Percentiles rank a stretch among this genome's conserved stretches.
phyloP scores from a whole-genome alignment of 1,140 invertebrate genomes.

The Temnothorax nylanderi region DNA sequence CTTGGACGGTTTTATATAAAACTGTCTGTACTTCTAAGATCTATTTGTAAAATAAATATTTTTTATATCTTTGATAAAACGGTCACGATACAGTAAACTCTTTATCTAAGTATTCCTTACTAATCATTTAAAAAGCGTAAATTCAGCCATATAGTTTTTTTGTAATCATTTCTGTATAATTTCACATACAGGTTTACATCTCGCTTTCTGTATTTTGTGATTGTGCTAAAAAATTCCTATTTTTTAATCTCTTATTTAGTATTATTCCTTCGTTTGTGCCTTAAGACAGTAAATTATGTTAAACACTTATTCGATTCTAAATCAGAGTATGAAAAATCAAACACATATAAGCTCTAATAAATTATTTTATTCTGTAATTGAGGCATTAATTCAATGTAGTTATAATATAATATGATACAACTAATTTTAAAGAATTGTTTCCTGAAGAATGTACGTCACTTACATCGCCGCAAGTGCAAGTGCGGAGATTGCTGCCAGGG shows the following conservation, averaged over 20 bases:
- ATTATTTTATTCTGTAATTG: conserved; percentile 62
- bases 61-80: conserved; percentile 18
- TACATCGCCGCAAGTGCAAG: conserved; percentile 76
- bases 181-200: neutral
- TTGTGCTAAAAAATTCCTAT: neutral
- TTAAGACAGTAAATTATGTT: conserved; percentile 1
- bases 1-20: conserved; percentile 81
- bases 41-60: neutral
- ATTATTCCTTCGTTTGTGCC: conserved; percentile 7
- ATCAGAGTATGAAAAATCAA: neutral
- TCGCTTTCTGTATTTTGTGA: neutral
- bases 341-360: conserved; percentile 31
- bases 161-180: neutral
- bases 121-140: neutral
- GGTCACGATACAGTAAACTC: neutral
- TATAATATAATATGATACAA: conserved; percentile 41
- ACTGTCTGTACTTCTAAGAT: neutral
- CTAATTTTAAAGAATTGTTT: conserved; percentile 64
- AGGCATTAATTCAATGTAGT: conserved; percentile 34
- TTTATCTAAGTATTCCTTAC: conserved; percentile 5
- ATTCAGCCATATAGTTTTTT: neutral
- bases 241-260: neutral
- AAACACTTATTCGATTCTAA: neutral
- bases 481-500: conserved; percentile 78
- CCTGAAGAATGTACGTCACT: conserved; percentile 31